phyloP scores from a whole-genome alignment of 2,888 invertebrate genomes.

The Graphium colonna region DNA sequence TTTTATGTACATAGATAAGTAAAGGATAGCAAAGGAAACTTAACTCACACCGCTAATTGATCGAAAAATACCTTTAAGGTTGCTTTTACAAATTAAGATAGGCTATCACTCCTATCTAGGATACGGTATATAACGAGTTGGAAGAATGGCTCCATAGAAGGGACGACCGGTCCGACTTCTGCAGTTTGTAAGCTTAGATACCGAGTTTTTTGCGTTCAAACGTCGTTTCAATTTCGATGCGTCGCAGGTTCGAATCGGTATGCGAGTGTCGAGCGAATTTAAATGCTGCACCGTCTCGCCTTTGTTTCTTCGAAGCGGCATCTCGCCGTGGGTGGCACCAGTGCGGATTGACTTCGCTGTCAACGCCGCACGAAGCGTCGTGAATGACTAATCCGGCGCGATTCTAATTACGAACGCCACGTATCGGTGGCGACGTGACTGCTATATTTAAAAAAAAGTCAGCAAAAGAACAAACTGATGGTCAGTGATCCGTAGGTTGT shows the following conservation, averaged over 20 bases:
- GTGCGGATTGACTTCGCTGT: conserved; percentile 40
- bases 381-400: conserved; percentile 33
- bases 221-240: conserved; percentile 31
- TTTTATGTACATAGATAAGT: background rate
- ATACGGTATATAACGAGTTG: conserved; percentile 18
- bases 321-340: conserved; percentile 50
- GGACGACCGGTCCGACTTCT: background rate
- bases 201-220: conserved; percentile 34
- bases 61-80: background rate
- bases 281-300: conserved; percentile 39
- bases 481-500: background rate
- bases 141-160: conserved; percentile 15
- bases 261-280: conserved; percentile 50
- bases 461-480: too few species aligned
- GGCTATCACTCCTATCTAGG: conserved; percentile 5
- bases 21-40: background rate
- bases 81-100: background rate
- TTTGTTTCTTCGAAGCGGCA: conserved; percentile 52
- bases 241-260: conserved; percentile 44
- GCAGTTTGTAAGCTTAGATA: conserved; percentile 21
- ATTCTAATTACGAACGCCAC: background rate
- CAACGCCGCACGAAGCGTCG: conserved; percentile 34
- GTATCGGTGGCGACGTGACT: background rate
- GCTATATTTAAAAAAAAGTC: background rate
- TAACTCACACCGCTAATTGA: background rate